These are phyloP conservation scores for Philaenus spumarius DNA, from an alignment of 1,140 invertebrate genomes.

Conservation along the genomic window DNA sequence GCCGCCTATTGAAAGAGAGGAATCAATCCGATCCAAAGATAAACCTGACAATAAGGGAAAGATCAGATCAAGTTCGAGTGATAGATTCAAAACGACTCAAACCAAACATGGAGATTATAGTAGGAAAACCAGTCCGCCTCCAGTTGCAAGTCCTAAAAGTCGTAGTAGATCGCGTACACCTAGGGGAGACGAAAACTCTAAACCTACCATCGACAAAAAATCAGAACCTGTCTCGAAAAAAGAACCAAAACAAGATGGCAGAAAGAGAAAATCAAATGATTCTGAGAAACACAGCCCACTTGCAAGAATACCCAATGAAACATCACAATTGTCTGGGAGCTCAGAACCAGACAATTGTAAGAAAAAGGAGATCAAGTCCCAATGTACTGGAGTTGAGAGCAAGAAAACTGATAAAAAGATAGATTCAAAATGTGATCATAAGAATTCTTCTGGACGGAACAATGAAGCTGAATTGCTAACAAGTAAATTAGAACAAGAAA, in stretches of 20 bases:
- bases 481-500: conserved; percentile 28
- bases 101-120: conserved; percentile 51
- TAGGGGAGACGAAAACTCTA: conserved; percentile 15
- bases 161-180: conserved; percentile 36
- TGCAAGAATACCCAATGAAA: conserved; percentile 4
- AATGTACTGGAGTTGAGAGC: conserved; percentile 53
- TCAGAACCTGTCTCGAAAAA: conserved; percentile 9
- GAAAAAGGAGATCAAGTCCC: conserved; percentile 33
- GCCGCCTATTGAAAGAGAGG: conserved; percentile 64
- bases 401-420: conserved; percentile 61
- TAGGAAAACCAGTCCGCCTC: conserved; percentile 34
- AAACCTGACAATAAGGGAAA: conserved; percentile 24
- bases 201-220: neutral
- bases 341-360: conserved; percentile 6
- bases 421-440: conserved; percentile 17
- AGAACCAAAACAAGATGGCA: conserved; percentile 23
- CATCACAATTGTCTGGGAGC: conserved; percentile 2
- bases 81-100: conserved; percentile 56
- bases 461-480: conserved; percentile 15
- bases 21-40: conserved; percentile 51
- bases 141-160: conserved; percentile 41
- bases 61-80: conserved; percentile 39
- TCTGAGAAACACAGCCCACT: conserved; percentile 21
- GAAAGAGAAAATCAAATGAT: conserved; percentile 37
- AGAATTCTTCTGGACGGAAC: neutral